These are phyloP conservation scores for Heteromormyrus szaboi DNA, from an alignment of 2,797 vertebrate species.

Conservation along the genomic window DNA sequence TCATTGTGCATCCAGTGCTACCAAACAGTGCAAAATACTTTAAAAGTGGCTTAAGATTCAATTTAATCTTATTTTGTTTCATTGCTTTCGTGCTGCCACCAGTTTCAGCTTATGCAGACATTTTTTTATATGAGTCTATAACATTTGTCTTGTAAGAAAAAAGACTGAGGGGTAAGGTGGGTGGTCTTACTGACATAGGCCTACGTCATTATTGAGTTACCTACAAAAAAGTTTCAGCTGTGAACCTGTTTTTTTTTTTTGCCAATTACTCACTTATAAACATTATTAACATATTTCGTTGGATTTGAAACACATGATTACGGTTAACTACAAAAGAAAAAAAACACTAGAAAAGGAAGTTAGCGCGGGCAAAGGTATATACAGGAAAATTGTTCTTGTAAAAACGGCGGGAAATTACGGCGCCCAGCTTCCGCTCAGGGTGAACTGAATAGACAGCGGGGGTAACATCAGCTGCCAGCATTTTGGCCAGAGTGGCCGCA, in stretches of 20 bases:
- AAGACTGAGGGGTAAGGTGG: neutral
- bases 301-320: neutral
- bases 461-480: neutral
- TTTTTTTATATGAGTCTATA: neutral
- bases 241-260: neutral
- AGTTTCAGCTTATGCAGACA: neutral
- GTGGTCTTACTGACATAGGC: neutral
- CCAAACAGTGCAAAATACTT: constrained; percentile 4
- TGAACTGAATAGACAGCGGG: neutral
- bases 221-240: neutral
- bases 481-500: neutral
- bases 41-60: neutral
- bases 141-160: neutral
- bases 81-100: neutral
- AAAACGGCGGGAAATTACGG: neutral
- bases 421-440: neutral
- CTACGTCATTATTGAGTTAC: neutral
- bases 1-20: neutral
- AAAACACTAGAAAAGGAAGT: neutral
- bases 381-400: neutral
- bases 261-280: neutral
- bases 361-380: neutral
- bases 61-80: neutral
- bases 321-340: neutral
- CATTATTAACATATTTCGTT: neutral